Base-by-base conservation (phyloP, 2,888 invertebrate genomes). In the Thysanoteuthis rhombus region DNA sequence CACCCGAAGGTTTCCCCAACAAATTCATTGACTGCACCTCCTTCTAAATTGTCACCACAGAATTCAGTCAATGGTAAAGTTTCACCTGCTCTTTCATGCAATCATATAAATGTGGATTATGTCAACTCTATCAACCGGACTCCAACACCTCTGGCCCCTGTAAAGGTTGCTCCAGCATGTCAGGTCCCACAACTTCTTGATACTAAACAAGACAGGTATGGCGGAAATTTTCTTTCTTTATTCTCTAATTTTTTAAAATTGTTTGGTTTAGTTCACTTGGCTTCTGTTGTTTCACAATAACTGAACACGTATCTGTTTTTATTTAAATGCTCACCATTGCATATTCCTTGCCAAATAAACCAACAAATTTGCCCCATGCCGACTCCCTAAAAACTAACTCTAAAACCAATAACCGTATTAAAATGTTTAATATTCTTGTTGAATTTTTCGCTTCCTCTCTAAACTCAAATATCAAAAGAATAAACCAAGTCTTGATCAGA, bases 111-210 rank as follows among this genome's bases (percentile, higher is more conserved):
- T 94, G 95, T 96, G 45, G 95, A 96, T 93, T 95, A 95, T 93
- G 96, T 95, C 93, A 96, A 96, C 94, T 95, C 96, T 93, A 95
- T 96, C 92, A 96, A 96, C 94, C 95, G 96, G 93, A 95, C 96
- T 58, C 95, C 96, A 25, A 95, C 96, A 90, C 96, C 96, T 1
- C 94, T 95, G 52, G 95, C 96, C 28, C 95, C 95, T n/a, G 94
- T 94, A 58, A 94, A 94, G 52, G 94, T 96, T 45, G 95, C 96
- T 90, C 95, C 95, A 39, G 94, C 94, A 75, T 92, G 40, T 90
- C 93, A 94, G 25, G 94, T 94, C 40, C 90, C 93, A 32, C 58
- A 91, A 58, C 58, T 42, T n/a, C 52, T 42, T 16, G 93, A 93
- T 25, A 36, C 75, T 1, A 92, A 89, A 93, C 91, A 52, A 93